Evolutionary conservation across 1,140 invertebrate genomes (phyloP).

Genomic region (Nomia melanderi): DNA sequence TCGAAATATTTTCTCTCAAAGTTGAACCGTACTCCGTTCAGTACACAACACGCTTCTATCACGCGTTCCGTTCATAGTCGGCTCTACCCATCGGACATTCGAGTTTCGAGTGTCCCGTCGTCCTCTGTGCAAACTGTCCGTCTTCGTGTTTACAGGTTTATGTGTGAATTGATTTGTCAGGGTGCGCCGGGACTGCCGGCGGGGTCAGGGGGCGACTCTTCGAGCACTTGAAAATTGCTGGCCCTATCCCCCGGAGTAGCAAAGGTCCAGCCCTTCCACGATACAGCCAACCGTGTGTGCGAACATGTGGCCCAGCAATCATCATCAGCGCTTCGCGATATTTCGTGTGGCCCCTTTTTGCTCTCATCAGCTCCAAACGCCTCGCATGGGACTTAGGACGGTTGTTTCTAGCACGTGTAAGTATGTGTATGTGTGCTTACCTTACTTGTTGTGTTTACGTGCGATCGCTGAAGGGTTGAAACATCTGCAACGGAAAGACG

Average conservation of each 20-base stretch:
- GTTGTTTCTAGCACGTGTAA: slow-evolving; percentile 47
- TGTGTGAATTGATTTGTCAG: slow-evolving; percentile 79
- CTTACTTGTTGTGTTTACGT: too few relatives aligned
- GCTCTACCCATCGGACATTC: neutral
- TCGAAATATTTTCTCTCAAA: neutral
- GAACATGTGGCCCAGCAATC: slow-evolving; percentile 74
- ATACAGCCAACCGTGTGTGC: slow-evolving; percentile 60
- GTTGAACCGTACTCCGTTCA: too few relatives aligned
- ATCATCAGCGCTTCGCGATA: slow-evolving; percentile 68
- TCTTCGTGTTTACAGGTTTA: slow-evolving; percentile 76
- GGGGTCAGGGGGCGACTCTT: slow-evolving; percentile 58
- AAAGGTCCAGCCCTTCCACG: slow-evolving; percentile 2
- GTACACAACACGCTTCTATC: neutral
- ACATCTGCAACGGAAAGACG: slow-evolving; percentile 36
- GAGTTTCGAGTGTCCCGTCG: slow-evolving; percentile 37
- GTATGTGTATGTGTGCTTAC: too few relatives aligned
- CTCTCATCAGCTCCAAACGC: slow-evolving; percentile 56
- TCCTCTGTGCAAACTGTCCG: slow-evolving; percentile 61
- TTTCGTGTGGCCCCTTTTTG: slow-evolving; percentile 57
- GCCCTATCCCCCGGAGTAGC: slow-evolving; percentile 62
- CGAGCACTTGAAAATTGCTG: slow-evolving; percentile 72
- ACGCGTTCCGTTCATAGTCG: neutral
- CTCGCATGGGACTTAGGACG: slow-evolving; percentile 26
- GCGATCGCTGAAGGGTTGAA: slow-evolving; percentile 56
- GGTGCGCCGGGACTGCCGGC: slow-evolving; percentile 19